Evolutionary conservation across 2,888 invertebrate genomes (phyloP), one percentile per base, ranked within the genome.

Genomic region (Clitarchus hookeri): DNA sequence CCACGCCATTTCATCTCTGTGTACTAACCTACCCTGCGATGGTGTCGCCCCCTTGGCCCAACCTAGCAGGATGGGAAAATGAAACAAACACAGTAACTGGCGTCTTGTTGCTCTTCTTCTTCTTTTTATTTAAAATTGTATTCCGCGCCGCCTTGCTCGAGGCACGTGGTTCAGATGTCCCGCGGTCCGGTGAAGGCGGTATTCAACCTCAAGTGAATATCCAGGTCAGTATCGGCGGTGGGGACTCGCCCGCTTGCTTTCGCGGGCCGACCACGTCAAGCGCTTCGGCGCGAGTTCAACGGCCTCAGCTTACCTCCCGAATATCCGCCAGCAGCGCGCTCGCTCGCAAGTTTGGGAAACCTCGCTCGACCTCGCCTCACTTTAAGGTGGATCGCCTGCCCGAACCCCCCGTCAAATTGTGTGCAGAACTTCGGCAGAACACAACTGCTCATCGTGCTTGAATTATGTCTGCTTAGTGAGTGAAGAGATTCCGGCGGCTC

Each of bases 131-230:
- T 65, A 8, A 12, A 8, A 12, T 16, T 65, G 11, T 65, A 8
- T 65, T 48, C 12, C 48, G 16, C 11, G 48, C 16, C 8, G 48
- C 48, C 48, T 48, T 36, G 12, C 48, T 48, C 8, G 6, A 8
- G 65, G 65, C 65, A 65, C 65, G 65, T 65, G 65, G 65, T n/a
- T 65, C 65, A 65, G 65, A 65, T 23, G 65, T 65, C 65, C 65
- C 65, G 11, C 65, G 16, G 65, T 19, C 65, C 19, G 65, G 19
- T 9, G 65, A 19, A 16, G 65, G n/a, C 65, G 23, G 65, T 23
- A 9, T 65, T 65, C 65, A 65, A 65, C 65, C 65, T 65, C 23
- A 65, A 65, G 65, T n/a, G 65, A 23, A 9, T 65, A 65, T n/a
- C 65, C 65, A 65, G 65, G 65, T 65, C 65, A 65, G 65, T 65